Base-by-base conservation (phyloP, 1,140 invertebrate species). In the Eupristina koningsbergeri region DNA sequence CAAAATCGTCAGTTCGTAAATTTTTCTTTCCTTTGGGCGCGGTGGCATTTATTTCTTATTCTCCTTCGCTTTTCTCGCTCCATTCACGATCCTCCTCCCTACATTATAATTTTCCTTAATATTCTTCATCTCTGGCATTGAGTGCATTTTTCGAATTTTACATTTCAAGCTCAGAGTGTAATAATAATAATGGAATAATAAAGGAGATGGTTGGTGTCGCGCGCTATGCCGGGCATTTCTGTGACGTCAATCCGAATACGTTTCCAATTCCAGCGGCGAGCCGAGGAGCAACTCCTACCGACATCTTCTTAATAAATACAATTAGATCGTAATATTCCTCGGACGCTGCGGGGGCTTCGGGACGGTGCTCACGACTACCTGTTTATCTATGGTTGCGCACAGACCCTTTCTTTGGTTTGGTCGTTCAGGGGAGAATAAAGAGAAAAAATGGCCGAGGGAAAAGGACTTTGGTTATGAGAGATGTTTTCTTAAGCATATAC, bases 401-500 rank as follows among this genome's bases (percentile, higher is more conserved):
- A 1, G 58, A 79, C 34, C 29, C 34, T 71, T 81, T 80, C 69
- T 78, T 69, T 80, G 39, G 17, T 26, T 45, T 50, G 3, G 5
- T 9, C 61, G 26, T 29, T 1, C 15, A 19, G 22, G 3, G 9
- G 5, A 45, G 77, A 34, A 22, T 31, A 15, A 80, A 50, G 39
- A 47, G 58, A 26, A 77, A 77, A 77, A 77, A 31, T 29, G n/a
- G 13, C 9, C 7, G n/a, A 36, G 53, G 53, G 8, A 31, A 61
- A 64, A 45, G 67, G 67, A 36, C 36, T 41, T 71, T 26, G 67
- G 36, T 71, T 41, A 41, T 71, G n/a, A 71, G 67, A 64, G 64
- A 67, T 71, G 36, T 50, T 75, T 77, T 61, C 75, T 77, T 39
- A 50, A 50, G 76, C 39, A 78, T 63, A 41, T 78, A 78, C 79